These are phyloP conservation scores for Pseudomugil tenellus DNA, from an alignment of 2,797 vertebrate species.

Conservation along the genomic window DNA sequence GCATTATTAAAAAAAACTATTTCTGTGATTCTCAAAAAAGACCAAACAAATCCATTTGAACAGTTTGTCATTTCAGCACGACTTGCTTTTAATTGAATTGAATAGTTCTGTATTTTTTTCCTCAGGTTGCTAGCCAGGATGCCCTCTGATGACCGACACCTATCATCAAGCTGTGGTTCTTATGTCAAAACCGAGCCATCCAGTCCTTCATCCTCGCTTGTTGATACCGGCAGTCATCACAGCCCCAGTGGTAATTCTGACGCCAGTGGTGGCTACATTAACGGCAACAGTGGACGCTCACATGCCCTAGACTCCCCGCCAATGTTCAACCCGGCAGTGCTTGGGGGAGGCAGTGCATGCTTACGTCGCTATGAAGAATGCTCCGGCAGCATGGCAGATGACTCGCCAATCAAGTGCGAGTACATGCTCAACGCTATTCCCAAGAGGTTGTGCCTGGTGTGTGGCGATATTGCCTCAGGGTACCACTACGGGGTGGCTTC, in stretches of 20 bases:
- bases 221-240: constrained; percentile 90
- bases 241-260: constrained; percentile 91
- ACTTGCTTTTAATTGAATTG: neutral
- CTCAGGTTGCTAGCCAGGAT: constrained; percentile 90
- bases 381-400: constrained; percentile 84
- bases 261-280: constrained; percentile 87
- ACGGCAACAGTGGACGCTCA: constrained; percentile 81
- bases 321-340: constrained; percentile 85
- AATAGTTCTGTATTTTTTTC: constrained; percentile 31
- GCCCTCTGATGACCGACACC: constrained; percentile 88
- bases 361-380: constrained; percentile 89
- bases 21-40: neutral
- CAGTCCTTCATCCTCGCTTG: constrained; percentile 88
- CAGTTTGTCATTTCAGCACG: neutral
- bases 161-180: constrained; percentile 90
- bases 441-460: constrained; percentile 93
- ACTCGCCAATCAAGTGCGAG: constrained; percentile 91
- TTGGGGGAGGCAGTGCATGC: constrained; percentile 80
- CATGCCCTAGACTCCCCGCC: constrained; percentile 89
- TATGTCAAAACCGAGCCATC: constrained; percentile 94
- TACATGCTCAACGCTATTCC: constrained; percentile 92
- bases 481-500: constrained; percentile 96
- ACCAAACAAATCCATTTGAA: neutral
- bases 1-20: too few species aligned
- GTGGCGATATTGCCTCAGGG: constrained; percentile 92